Evolutionary conservation across 2,888 invertebrate species (phyloP).

Genomic region (Julus scandinavius): DNA sequence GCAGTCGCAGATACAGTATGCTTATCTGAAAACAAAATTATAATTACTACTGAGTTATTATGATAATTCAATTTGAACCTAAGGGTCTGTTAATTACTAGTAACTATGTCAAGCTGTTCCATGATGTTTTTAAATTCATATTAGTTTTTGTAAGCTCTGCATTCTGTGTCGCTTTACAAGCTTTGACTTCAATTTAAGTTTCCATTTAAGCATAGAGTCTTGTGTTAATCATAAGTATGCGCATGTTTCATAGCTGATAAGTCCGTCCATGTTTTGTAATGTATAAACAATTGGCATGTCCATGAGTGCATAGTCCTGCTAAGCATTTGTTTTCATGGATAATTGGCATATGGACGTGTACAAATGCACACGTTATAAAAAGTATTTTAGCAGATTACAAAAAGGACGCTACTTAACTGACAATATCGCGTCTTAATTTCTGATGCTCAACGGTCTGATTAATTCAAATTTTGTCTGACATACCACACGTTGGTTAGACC

Average conservation of each 20-base stretch:
- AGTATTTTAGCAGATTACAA: background rate
- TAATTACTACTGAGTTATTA: background rate
- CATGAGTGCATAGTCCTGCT: background rate
- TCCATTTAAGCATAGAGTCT: conserved; percentile 22
- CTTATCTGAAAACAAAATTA: background rate
- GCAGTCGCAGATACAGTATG: conserved; percentile 37
- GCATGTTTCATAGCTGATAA: background rate
- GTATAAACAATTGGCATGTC: background rate
- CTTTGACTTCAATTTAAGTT: background rate
- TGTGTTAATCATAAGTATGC: background rate
- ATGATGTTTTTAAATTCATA: too few species aligned
- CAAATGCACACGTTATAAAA: background rate
- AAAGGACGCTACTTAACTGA: background rate
- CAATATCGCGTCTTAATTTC: background rate
- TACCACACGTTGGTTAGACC: background rate
- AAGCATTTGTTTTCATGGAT: background rate
- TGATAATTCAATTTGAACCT: too few species aligned
- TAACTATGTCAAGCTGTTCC: too few species aligned
- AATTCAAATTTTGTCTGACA: conserved; percentile 35
- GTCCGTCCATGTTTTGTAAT: conserved; percentile 4
- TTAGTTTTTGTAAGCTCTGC: background rate
- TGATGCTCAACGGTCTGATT: background rate
- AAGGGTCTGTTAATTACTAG: too few species aligned
- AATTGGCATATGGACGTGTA: background rate
- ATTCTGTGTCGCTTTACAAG: background rate